Base-by-base conservation (phyloP, 2,797 vertebrate genomes). In the Sebastes hubbsi region DNA sequence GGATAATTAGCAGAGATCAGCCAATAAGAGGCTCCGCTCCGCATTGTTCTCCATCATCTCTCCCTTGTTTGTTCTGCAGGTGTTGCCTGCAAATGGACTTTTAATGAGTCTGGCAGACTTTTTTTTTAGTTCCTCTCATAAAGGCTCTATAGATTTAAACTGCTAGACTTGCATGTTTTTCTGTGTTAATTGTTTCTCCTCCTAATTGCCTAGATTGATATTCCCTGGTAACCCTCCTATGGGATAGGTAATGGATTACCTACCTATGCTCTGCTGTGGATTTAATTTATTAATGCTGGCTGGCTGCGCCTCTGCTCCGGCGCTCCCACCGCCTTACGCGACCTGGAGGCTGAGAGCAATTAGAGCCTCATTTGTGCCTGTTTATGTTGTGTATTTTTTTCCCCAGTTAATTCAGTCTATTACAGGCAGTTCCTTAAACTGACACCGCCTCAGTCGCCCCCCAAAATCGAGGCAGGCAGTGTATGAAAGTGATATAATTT, bases 191-290 rank as follows among this genome's bases (percentile, higher is more conserved):
- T 89, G 87, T 90, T 83, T 85, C 70, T 64, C 34, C 72, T 77
- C 80, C 79, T 94, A 93, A 91, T 92, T 93, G 82, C 87, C 81
- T 54, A 86, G 89, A 91, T 93, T 93, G 91, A 90, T 90, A 89
- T 91, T 93, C 90, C 88, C 85, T 81, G 64, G 88, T 86, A 92
- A 81, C 86, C 73, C 59, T 92, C 88, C 88, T 87, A 1, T 84
- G 89, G 91, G 91, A 91, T 77, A 71, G 92, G 82, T 92, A 94
- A 93, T 91, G 88, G 90, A 93, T 94, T 89, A 91, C 89, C 91
- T 89, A 66, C 86, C 36, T 14, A 87, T 82, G 88, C 88, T 87
- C 88, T 77, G 87, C 90, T 92, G 85, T 92, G 88, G 92, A 90
- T 92, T 90, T 90, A 89, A 92, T 94, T 90, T 92, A 92, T 94